Conservation (phyloP, 2,113 vertebrate species). For the Tor tambroides region DNA sequence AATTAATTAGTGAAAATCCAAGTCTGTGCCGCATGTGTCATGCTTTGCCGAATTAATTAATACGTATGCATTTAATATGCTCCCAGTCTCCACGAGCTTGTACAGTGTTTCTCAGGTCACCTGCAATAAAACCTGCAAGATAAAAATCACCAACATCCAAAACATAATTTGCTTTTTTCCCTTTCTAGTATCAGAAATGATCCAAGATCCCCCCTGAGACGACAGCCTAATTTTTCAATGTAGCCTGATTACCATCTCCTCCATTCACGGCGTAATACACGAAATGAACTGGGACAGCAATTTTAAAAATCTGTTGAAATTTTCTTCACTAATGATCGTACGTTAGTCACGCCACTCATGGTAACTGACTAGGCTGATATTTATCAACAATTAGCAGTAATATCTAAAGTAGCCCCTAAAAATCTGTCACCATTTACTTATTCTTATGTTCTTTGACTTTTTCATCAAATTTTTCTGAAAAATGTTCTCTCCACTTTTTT, state of each 20-base stretch:
- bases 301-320: conserved; percentile 16
- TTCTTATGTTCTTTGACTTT: not conserved
- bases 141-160: conserved; percentile 32
- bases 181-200: conserved; percentile 42
- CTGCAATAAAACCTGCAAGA: conserved; percentile 51
- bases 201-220: conserved; percentile 31
- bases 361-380: conserved; percentile 4
- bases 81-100: conserved; percentile 62
- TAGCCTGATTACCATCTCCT: conserved; percentile 51
- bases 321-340: conserved; percentile 25
- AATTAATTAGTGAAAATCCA: conserved; percentile 58
- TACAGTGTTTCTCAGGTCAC: conserved; percentile 57
- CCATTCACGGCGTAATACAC: conserved; percentile 7
- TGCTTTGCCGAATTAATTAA: conserved; percentile 60
- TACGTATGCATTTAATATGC: conserved; percentile 67
- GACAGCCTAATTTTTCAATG: conserved; percentile 48
- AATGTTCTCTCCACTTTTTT: too few relatives aligned
- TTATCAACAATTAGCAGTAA: not conserved
- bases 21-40: conserved; percentile 4
- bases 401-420: too few relatives aligned
- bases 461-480: too few relatives aligned
- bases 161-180: conserved; percentile 38
- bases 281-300: conserved; percentile 32
- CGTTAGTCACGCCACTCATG: not conserved
- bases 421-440: not conserved